Evolutionary conservation across 2,113 vertebrate species (phyloP), one percentile per base, ranked within the genome.

Genomic region (Columba livia): DNA sequence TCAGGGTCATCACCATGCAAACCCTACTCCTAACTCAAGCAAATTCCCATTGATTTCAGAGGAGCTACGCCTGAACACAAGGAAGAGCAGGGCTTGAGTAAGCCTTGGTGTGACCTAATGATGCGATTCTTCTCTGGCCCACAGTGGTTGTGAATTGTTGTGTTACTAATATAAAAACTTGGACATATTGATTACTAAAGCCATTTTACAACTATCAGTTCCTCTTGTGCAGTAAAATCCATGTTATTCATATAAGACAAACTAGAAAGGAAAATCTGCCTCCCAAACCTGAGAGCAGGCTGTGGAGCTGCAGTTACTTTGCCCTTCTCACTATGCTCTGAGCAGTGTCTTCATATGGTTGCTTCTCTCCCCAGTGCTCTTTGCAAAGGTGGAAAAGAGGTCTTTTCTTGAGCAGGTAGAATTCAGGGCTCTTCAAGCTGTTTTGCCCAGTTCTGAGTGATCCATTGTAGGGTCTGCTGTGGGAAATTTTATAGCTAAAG

Each of bases 41-140:
- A 74, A 93, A 83, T 81, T 88, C 58, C n/a, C 48, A n/a, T 28
- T 93, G 84, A 65, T 93, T 93, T 94, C 23, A 21, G 40, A 38
- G 77, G 62, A 90, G 56, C 86, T 86, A 7, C 28, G 11, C 32
- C 78, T 51, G 29, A 71, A 25, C 12, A 38, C 12, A 71, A 51
- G 3, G 31, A 60, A 87, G 38, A 75, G 16, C 25, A 57, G 34
- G 60, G 72, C 32, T 91, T 57, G 75, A 64, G 31, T 29, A 69
- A 92, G 51, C 34, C 67, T 93, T 61, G 62, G 26, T 78, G 83
- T 62, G 62, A 87, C 42, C 72, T 65, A 26, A 24, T 40, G 21
- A 26, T 70, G 42, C 21, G 40, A 54, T 64, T 80, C 74, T 56
- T 69, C 69, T 80, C 10, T 54, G 85, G 62, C 38, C 19, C 1